Evolutionary conservation across 2,888 invertebrate genomes (phyloP).

Genomic region (Leptura quadrifasciata): DNA sequence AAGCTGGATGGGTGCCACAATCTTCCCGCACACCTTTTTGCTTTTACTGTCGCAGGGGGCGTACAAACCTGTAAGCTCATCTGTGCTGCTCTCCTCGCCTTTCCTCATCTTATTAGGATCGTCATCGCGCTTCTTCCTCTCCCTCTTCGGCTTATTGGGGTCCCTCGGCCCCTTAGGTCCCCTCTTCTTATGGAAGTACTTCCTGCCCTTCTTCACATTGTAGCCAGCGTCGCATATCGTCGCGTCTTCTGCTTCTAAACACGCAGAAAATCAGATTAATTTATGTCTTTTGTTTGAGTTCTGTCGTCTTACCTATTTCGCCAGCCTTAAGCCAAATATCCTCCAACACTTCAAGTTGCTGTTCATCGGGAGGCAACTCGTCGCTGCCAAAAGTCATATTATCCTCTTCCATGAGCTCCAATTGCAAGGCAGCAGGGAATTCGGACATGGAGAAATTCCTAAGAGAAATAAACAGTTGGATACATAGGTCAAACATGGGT

Average conservation of each 20-base stretch:
- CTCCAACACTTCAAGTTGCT: slow-evolving; percentile 83
- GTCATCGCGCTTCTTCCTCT: slow-evolving; percentile 51
- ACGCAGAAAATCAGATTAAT: not conserved
- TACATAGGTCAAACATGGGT: not conserved
- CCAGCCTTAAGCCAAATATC: slow-evolving; percentile 89
- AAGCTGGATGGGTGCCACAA: slow-evolving; percentile 65
- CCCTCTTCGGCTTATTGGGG: slow-evolving; percentile 39
- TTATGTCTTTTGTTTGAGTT: not conserved
- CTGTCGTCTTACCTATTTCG: slow-evolving; percentile 79
- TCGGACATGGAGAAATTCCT: slow-evolving; percentile 65
- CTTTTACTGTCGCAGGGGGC: slow-evolving; percentile 63
- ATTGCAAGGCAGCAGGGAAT: slow-evolving; percentile 71
- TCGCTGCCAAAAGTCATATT: slow-evolving; percentile 71
- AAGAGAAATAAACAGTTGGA: not conserved
- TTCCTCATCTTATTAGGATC: slow-evolving; percentile 42
- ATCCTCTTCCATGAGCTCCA: slow-evolving; percentile 76
- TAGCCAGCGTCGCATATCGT: slow-evolving; percentile 76
- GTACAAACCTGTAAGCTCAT: slow-evolving; percentile 62
- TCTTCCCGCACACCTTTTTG: slow-evolving; percentile 70
- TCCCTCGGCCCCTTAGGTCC: slow-evolving; percentile 25
- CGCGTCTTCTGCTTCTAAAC: slow-evolving; percentile 75
- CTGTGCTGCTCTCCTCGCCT: slow-evolving; percentile 33
- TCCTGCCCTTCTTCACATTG: slow-evolving; percentile 73
- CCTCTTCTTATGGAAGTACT: slow-evolving; percentile 66
- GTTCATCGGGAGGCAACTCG: slow-evolving; percentile 80